Percentiles rank a stretch among this genome's conserved stretches.
These are phyloP conservation scores for Chelidonichthys spinosus DNA, from an alignment of 2,797 vertebrate genomes.

Conservation along the genomic window DNA sequence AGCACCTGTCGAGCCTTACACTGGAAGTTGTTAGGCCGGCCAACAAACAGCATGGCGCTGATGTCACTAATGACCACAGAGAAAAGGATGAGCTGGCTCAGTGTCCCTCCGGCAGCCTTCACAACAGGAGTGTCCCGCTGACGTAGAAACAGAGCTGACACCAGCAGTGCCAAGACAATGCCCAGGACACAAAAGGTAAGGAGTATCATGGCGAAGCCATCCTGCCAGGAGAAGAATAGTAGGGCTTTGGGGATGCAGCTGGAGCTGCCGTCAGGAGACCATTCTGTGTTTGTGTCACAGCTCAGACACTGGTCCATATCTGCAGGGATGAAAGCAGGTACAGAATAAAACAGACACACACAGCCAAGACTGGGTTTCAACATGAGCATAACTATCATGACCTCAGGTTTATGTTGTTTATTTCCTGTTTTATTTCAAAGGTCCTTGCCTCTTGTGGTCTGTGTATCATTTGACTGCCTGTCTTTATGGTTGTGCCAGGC, in stretches of 20 bases:
- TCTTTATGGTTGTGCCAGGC: too few species aligned
- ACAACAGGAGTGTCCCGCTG: constrained; percentile 87
- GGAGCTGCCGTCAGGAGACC: constrained; percentile 85
- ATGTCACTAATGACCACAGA: constrained; percentile 88
- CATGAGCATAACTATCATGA: not conserved
- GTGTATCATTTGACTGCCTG: too few species aligned
- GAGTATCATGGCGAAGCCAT: constrained; percentile 87
- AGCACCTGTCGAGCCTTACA: constrained; percentile 88
- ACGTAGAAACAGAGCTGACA: constrained; percentile 87
- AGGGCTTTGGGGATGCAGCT: constrained; percentile 81
- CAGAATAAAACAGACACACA: constrained; percentile 52
- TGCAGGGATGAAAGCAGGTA: constrained; percentile 61
- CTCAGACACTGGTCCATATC: constrained; percentile 88
- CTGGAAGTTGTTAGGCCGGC: constrained; percentile 80
- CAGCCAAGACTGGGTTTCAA: constrained; percentile 7
- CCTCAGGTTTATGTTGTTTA: too few species aligned
- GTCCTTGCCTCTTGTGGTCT: too few species aligned
- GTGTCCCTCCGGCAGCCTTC: constrained; percentile 86
- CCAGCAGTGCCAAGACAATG: constrained; percentile 79
- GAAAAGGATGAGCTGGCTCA: constrained; percentile 89
- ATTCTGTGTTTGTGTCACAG: constrained; percentile 84
- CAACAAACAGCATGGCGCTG: constrained; percentile 88
- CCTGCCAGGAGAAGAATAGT: constrained; percentile 85
- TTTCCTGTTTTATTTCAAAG: too few species aligned
- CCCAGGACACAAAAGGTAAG: constrained; percentile 83